Evolutionary conservation across 2,113 vertebrate genomes (phyloP).

Genomic region (Menidia beryllina): DNA sequence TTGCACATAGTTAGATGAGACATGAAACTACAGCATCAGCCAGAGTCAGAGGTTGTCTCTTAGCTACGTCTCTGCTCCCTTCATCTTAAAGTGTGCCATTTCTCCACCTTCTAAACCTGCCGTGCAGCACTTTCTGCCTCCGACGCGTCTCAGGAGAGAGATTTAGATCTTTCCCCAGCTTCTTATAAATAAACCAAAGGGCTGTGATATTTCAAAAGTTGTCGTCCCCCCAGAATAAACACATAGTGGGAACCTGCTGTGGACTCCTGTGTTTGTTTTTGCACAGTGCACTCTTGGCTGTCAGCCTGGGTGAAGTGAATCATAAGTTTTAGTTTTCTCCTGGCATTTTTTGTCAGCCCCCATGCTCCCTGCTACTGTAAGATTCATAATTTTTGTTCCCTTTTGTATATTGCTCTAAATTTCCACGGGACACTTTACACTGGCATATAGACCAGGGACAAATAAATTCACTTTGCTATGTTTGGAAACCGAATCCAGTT

Average conservation of each 20-base stretch:
- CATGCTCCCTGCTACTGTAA: constrained; percentile 63
- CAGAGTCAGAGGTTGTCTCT: not conserved
- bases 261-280: constrained; percentile 65
- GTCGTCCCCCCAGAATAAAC: constrained; percentile 53
- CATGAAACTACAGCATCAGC: too few species aligned
- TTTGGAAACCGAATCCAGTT: constrained; percentile 64
- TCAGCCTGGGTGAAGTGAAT: constrained; percentile 65
- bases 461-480: constrained; percentile 47
- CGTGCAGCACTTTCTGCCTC: constrained; percentile 6
- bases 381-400: constrained; percentile 40
- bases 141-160: constrained; percentile 24
- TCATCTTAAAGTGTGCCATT: constrained; percentile 3
- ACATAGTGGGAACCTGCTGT: constrained; percentile 57
- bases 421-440: constrained; percentile 35
- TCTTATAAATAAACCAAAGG: constrained; percentile 58
- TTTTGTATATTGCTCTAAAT: constrained; percentile 53
- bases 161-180: constrained; percentile 35
- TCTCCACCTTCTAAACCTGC: constrained; percentile 18
- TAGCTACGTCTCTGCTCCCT: not conserved
- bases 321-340: constrained; percentile 56
- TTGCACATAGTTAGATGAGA: too few species aligned
- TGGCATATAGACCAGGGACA: constrained; percentile 10
- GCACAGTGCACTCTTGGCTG: constrained; percentile 47
- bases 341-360: constrained; percentile 45
- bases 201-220: constrained; percentile 57